Percentiles rank a stretch among this genome's conserved stretches.
Conservation (phyloP, 2,113 vertebrate species). For the Poeciliopsis occidentalis region DNA sequence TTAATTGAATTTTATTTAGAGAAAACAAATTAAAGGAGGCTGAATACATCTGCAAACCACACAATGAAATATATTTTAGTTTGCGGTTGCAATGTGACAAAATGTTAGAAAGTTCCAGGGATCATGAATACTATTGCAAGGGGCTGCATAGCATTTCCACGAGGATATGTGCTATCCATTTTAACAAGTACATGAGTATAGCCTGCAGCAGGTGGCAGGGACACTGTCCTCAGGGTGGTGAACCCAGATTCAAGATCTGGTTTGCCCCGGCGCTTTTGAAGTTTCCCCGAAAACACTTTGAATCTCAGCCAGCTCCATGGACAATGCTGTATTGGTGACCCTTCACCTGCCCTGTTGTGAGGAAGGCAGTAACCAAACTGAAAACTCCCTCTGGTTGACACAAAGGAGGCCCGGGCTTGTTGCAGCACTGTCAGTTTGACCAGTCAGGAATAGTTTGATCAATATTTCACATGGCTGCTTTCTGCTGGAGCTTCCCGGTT, state of each 20-base stretch:
- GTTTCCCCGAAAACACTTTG: conserved; percentile 56
- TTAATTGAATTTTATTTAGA: not conserved
- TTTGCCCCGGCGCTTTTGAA: conserved; percentile 33
- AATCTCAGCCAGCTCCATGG: conserved; percentile 37
- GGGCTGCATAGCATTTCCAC: not conserved
- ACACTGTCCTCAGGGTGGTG: conserved; percentile 24
- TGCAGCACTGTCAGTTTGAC: conserved; percentile 49
- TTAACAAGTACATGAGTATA: not conserved
- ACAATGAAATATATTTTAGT: not conserved
- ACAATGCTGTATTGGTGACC: conserved; percentile 24
- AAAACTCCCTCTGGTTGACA: conserved; percentile 20
- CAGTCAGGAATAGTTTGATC: conserved; percentile 44
- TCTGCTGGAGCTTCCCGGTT: conserved; percentile 24
- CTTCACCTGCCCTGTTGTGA: conserved; percentile 31
- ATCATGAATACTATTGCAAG: not conserved
- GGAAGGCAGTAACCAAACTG: conserved; percentile 31
- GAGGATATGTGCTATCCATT: not conserved
- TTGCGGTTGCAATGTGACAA: not conserved
- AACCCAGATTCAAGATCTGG: conserved; percentile 1
- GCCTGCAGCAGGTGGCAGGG: conserved; percentile 10
- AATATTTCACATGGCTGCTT: conserved; percentile 56
- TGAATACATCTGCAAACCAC: not conserved
- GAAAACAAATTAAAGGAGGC: too few relatives aligned
- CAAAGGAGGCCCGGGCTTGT: conserved; percentile 21
- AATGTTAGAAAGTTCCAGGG: not conserved